Evolutionary conservation across 1,140 invertebrate species (phyloP), one percentile per base, ranked within the genome.

Genomic region (Drosophila punjabiensis): DNA sequence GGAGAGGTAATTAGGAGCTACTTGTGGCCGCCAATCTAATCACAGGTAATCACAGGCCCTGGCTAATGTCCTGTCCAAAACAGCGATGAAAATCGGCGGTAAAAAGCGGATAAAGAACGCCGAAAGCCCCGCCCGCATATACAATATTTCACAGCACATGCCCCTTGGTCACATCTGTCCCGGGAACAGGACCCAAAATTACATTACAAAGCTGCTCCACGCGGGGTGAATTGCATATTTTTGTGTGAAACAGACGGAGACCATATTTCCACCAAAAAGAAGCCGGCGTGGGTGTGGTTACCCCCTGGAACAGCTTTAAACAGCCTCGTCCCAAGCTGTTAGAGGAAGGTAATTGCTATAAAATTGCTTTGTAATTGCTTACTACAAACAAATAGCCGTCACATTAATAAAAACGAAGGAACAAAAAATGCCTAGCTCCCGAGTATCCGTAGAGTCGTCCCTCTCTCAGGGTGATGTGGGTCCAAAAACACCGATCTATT

Each of bases 361-460:
- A 89, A 89, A 89, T 89, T 89, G 85, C 85, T 89, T 84, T 89
- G 85, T 89, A 89, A 89, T 89, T 89, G 85, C 85, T 89, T 84
- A 89, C 85, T 85, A 89, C 85, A 89, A 89, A 89, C 85, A 89
- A 89, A 89, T 89, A 89, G 85, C 85, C 81, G 78, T 89, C 85
- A 82, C 85, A 89, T 89, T 89, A 89, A 89, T 89, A 89, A 85
- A 89, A 89, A 88, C 76, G 62, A 75, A 82, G 70, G 71, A 74
- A 56, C 76, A 79, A 74, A 81, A 89, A 88, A 71, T 89, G 85
- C 66, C 73, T 75, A 81, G 73, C 69, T 81, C 41, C 13, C 13
- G 16, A 30, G 6, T 18, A 41, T 28, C 45, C 63, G 13, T 37
- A 60, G 24, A 37, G 33, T 53, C 50, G 47, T 48, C 20, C 58